phyloP scores from a whole-genome alignment of 2,888 invertebrate species.

The Tuta absoluta region DNA sequence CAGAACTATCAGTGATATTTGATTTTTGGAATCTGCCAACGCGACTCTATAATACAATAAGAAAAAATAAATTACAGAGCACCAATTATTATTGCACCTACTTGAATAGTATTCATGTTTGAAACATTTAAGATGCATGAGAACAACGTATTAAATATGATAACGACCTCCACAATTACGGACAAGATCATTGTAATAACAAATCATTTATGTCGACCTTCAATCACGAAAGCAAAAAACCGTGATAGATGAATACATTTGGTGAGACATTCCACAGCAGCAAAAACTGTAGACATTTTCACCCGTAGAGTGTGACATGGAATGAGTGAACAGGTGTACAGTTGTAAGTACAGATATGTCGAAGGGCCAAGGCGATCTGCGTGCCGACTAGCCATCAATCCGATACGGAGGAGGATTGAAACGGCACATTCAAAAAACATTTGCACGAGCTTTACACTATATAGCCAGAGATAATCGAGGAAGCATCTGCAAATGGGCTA shows the following conservation, averaged over 20 bases:
- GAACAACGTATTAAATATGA: constrained; percentile 40
- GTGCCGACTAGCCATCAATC: constrained; percentile 51
- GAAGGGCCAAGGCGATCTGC: constrained; percentile 52
- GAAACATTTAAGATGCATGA: constrained; percentile 30
- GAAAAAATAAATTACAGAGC: too few relatives aligned
- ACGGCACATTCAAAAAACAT: constrained; percentile 63
- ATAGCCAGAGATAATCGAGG: constrained; percentile 61
- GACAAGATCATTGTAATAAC: constrained; percentile 46
- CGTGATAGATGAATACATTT: constrained; percentile 12
- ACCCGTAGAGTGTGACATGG: constrained; percentile 40
- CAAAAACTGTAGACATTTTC: constrained; percentile 5
- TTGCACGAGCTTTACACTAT: constrained; percentile 57
- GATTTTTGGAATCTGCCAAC: not conserved
- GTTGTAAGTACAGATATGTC: constrained; percentile 42
- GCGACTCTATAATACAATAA: not conserved
- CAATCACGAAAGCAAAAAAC: constrained; percentile 26
- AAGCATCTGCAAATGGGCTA: constrained; percentile 68
- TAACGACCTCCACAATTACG: constrained; percentile 43
- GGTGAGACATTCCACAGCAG: constrained; percentile 25
- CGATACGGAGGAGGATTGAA: constrained; percentile 53
- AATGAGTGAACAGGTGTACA: constrained; percentile 44
- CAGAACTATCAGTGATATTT: not conserved
- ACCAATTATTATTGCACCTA: not conserved
- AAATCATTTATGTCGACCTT: constrained; percentile 40
- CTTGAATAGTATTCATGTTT: constrained; percentile 1